These are phyloP conservation scores for Lymantria monacha DNA, from an alignment of 2,888 invertebrate species.

Conservation along the genomic window DNA sequence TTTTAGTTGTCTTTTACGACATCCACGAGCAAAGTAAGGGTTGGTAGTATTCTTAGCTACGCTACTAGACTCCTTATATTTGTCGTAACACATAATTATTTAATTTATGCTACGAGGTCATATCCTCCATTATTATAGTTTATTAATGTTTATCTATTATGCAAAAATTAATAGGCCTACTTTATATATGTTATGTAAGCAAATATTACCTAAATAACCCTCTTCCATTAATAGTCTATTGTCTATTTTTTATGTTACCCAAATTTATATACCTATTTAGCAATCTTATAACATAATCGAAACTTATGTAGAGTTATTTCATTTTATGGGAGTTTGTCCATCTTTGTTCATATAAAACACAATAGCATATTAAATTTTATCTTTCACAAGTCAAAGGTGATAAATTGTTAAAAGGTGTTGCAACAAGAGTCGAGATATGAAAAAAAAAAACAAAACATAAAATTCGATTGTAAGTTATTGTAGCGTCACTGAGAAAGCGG, in stretches of 20 bases:
- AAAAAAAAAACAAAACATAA: neutral
- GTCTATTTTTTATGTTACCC: slow-evolving; percentile 7
- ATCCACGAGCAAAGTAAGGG: too few relatives aligned
- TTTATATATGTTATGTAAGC: neutral
- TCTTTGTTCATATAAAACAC: neutral
- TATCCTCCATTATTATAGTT: neutral
- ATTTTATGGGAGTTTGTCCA: slow-evolving; percentile 1
- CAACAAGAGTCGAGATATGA: neutral
- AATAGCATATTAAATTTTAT: neutral
- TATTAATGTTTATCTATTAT: neutral
- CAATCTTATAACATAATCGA: slow-evolving; percentile 4
- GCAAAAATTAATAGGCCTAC: neutral
- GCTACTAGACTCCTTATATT: too few relatives aligned
- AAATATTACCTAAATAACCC: neutral
- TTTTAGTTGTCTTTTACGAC: too few relatives aligned
- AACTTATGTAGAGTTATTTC: slow-evolving; percentile 1
- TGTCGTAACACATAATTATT: neutral
- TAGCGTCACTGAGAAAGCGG: too few relatives aligned
- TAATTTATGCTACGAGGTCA: neutral
- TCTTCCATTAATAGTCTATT: slow-evolving; percentile 4
- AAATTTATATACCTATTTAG: neutral
- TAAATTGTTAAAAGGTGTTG: neutral
- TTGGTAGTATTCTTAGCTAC: too few relatives aligned
- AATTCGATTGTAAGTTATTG: too few relatives aligned
- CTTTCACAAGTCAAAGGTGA: neutral